Base-by-base conservation (phyloP, 2,113 vertebrate species). In the Riparia riparia region DNA sequence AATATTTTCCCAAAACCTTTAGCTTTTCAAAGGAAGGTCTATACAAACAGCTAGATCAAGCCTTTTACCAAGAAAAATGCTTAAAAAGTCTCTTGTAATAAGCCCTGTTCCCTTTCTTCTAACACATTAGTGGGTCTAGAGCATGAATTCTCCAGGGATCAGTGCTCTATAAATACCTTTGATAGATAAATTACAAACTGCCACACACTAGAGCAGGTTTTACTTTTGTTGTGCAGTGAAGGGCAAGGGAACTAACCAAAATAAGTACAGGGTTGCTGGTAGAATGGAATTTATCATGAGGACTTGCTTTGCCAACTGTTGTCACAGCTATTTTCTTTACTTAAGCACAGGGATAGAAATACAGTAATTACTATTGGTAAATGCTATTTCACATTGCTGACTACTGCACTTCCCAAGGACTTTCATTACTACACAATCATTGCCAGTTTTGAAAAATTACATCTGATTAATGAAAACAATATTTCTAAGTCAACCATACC, bases 151-250 rank as follows among this genome's bases (percentile, higher is more conserved):
- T 83, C 77, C 6, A 10, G 34, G 49, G 44, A 79, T 65, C 63
- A 69, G 41, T 22, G 54, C 39, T 91, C 79, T 96, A 45, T 93
- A 96, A 94, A 93, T 92, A 93, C 63, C 21, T 82, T 60, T 92
- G 66, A 92, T 79, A 82, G 64, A 90, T 79, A 91, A 95, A 96
- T 96, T 85, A 50, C 34, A 56, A 82, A 90, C 64, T 73, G 63
- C 47, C 82, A 61, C 51, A 80, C 78, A 50, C 58, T 82, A 70
- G 58, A 93, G 54, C 54, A 82, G 51, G 41, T 95, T 95, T 94
- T 54, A 71, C 54, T 78, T 91, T 32, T 54, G 78, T 19, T 91
- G 24, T 83, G 64, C 57, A 83, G 56, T 63, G 78, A 95, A 95
- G 84, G 84, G 71, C 45, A 65, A 71, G 78, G 29, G 51, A 94